These are phyloP conservation scores for Hydroisotoma schaefferi DNA, from an alignment of 2,888 invertebrate genomes.

Conservation along the genomic window DNA sequence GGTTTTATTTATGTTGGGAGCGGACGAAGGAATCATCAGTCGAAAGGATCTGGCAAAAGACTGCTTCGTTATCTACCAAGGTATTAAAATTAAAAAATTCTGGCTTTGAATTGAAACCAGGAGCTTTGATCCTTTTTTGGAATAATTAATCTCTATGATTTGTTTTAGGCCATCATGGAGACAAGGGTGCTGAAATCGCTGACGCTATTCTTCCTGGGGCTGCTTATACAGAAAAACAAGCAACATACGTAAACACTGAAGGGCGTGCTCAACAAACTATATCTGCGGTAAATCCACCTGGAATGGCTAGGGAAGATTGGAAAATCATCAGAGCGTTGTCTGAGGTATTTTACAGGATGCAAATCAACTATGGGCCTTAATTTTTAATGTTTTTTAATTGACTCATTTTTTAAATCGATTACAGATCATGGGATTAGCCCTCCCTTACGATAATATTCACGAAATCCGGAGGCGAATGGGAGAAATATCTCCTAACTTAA, in stretches of 20 bases:
- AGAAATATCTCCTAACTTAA: slow-evolving; percentile 84
- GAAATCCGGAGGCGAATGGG: slow-evolving; percentile 77
- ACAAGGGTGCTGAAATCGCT: slow-evolving; percentile 85
- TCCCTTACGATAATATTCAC: slow-evolving; percentile 83
- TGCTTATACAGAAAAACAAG: slow-evolving; percentile 97
- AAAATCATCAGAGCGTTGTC: slow-evolving; percentile 95
- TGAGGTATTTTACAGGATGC: slow-evolving; percentile 62
- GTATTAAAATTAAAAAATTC: slow-evolving; percentile 52
- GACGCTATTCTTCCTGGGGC: slow-evolving; percentile 92
- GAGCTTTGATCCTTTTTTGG: not conserved
- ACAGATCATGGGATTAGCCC: slow-evolving; percentile 61
- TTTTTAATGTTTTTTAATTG: too few species aligned
- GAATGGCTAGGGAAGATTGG: slow-evolving; percentile 89
- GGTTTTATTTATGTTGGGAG: slow-evolving; percentile 85
- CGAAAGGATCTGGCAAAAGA: slow-evolving; percentile 73
- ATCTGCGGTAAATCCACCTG: slow-evolving; percentile 83
- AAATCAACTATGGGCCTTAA: not conserved
- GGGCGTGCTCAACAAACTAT: slow-evolving; percentile 90
- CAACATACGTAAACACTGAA: slow-evolving; percentile 96
- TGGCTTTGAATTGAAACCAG: not conserved
- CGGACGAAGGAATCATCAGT: slow-evolving; percentile 79
- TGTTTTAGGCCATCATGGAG: slow-evolving; percentile 85
- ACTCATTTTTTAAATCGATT: slow-evolving; percentile 25
- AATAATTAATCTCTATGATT: not conserved
- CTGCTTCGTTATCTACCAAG: slow-evolving; percentile 85